Base-by-base conservation (phyloP, 2,113 vertebrate genomes). In the rat (Rattus norvegicus) region DNA sequence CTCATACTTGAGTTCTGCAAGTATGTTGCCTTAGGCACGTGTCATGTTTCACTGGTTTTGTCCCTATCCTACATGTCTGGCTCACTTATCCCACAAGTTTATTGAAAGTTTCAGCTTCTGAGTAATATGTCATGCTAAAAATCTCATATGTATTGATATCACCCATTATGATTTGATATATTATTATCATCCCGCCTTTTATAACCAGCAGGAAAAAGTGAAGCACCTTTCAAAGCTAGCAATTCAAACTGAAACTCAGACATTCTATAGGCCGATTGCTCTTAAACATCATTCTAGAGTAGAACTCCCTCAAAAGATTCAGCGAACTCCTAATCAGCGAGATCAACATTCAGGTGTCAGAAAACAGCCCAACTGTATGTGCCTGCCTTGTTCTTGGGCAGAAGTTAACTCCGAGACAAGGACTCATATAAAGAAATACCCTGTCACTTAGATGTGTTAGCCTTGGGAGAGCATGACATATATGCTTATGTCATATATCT, bases 1-100 rank as follows among this genome's bases (percentile, higher is more conserved):
- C 43, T 43, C 43, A 43, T 43, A 89, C 65, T 93, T 56, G 54
- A 65, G 24, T 70, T 73, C 90, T 72, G 47, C 59, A 83, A 52
- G 54, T 47, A 39, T 10, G 30, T 84, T 49, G 69, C 47, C 75
- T 85, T 61, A 61, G 77, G 33, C 59, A 81, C 30, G 20, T 77
- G 30, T 72, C 61, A 86, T 33, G 65, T 36, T 97, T 94, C 92
- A 84, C 36, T 43, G 95, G 84, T 91, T 93, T 33, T 88, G 20
- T 63, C 39, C 96, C 87, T 97, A 84, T 93, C 11, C 75, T 94
- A 90, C 0, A 0, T 47, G 26, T 95, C 93, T 59, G 43, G 16
- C 36, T 69, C 28, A 65, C 9, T 28, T 56, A 79, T 22, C n/a
- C 24, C 84, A 65, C 7, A n/a, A n/a, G 17, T 75, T 93, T 67